These are phyloP conservation scores for Apistogramma diplotaenia DNA, from an alignment of 2,113 vertebrate genomes.

Conservation along the genomic window DNA sequence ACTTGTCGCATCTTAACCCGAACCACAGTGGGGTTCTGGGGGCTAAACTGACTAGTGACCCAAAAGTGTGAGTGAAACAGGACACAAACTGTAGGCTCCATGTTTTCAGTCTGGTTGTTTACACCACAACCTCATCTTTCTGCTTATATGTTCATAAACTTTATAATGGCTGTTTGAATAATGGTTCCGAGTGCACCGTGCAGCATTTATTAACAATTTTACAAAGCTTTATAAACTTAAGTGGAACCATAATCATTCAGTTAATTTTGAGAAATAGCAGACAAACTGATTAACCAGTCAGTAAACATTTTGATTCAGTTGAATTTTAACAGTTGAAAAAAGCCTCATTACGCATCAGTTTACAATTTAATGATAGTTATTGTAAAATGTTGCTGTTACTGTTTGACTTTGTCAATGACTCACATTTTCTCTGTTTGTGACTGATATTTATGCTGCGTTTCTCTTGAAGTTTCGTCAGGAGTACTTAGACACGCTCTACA, in stretches of 20 bases:
- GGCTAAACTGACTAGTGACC: background rate
- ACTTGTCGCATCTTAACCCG: background rate
- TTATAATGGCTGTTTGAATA: background rate
- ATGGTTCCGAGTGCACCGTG: background rate
- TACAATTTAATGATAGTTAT: background rate
- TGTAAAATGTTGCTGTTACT: background rate
- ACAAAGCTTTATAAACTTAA: no score
- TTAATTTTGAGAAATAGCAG: no score
- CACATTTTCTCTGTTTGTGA: slow-evolving; percentile 1
- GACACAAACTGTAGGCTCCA: background rate
- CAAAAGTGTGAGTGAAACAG: background rate
- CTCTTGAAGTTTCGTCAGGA: slow-evolving; percentile 90
- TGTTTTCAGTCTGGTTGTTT: no score
- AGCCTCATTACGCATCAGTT: background rate
- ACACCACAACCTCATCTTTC: background rate
- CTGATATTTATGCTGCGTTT: slow-evolving; percentile 2
- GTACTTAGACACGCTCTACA: slow-evolving; percentile 95
- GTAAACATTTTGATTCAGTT: background rate
- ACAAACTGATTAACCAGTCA: background rate
- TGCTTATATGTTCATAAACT: background rate
- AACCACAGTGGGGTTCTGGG: background rate
- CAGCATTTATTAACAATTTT: no score
- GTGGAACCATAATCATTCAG: no score
- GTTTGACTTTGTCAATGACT: background rate
- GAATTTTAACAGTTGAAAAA: background rate